A percentile compares a stretch with the other conserved stretches of the same genome.
These are phyloP conservation scores for Pelobates fuscus DNA, from an alignment of 2,113 vertebrate genomes.

Conservation along the genomic window DNA sequence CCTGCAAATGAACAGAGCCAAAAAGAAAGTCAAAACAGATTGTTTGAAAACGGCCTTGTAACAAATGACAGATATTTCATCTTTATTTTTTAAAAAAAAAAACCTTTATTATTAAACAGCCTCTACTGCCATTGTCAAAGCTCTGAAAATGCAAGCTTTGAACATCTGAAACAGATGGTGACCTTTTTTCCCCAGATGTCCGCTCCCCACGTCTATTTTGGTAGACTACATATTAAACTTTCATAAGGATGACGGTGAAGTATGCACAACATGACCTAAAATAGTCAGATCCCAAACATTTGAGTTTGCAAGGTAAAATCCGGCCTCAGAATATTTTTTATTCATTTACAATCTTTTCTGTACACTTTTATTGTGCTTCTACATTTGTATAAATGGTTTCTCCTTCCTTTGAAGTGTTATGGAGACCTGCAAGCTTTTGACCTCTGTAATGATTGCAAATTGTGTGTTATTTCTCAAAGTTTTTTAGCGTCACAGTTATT, in stretches of 20 bases:
- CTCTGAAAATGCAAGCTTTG: conserved; percentile 54
- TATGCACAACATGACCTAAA: conserved; percentile 1
- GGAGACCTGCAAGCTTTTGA: too few relatives aligned
- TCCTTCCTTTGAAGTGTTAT: too few relatives aligned
- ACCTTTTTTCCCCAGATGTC: conserved; percentile 54
- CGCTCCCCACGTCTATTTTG: conserved; percentile 24
- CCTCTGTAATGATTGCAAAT: too few relatives aligned
- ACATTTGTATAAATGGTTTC: too few relatives aligned
- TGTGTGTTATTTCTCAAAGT: too few relatives aligned
- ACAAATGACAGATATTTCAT: conserved; percentile 30
- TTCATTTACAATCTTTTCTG: too few relatives aligned
- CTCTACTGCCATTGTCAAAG: conserved; percentile 29
- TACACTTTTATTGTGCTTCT: too few relatives aligned
- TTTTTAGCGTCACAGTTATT: too few relatives aligned
- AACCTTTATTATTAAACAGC: conserved; percentile 37
- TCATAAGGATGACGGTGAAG: conserved; percentile 54
- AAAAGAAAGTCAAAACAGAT: neutral
- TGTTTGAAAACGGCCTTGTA: neutral
- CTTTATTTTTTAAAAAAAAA: too few relatives aligned
- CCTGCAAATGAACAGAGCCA: neutral
- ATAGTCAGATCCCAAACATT: too few relatives aligned
- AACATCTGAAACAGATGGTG: conserved; percentile 58
- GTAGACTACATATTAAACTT: conserved; percentile 56
- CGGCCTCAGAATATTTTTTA: too few relatives aligned
- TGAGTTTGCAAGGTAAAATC: too few relatives aligned